Evolutionary conservation across 2,888 invertebrate species (phyloP).

Genomic region (Chironomus tentans): DNA sequence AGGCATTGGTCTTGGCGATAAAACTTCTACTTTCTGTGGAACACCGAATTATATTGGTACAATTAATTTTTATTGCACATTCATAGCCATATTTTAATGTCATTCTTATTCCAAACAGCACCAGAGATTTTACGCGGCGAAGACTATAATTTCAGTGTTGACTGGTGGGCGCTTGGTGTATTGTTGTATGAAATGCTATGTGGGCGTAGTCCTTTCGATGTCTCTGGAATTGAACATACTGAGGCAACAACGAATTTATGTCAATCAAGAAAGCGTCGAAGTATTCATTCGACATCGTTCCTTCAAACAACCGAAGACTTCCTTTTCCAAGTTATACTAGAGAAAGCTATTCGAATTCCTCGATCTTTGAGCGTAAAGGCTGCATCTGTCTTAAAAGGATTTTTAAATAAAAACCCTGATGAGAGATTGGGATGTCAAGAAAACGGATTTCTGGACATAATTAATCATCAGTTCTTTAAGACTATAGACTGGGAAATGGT

Average conservation of each 20-base stretch:
- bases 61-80: constrained; percentile 28
- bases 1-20: constrained; percentile 79
- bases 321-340: constrained; percentile 86
- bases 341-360: constrained; percentile 92
- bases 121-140: constrained; percentile 46
- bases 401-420: constrained; percentile 85
- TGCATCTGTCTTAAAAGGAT: constrained; percentile 84
- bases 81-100: constrained; percentile 31
- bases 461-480: constrained; percentile 87
- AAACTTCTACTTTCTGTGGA: constrained; percentile 83
- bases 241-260: constrained; percentile 10
- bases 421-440: constrained; percentile 86
- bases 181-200: constrained; percentile 94
- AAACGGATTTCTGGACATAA: constrained; percentile 79
- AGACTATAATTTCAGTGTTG: constrained; percentile 79
- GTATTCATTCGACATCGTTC: constrained; percentile 46
- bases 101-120: background rate
- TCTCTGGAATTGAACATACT: constrained; percentile 75
- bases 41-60: constrained; percentile 81
- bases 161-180: constrained; percentile 94
- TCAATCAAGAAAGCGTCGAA: constrained; percentile 23
- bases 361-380: constrained; percentile 91
- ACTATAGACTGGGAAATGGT: constrained; percentile 93
- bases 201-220: constrained; percentile 90
- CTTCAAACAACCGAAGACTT: constrained; percentile 71